A percentile compares a stretch with the other conserved stretches of the same genome.
Conservation (phyloP, 2,113 vertebrate genomes). For the Puffinus mauretanicus region DNA sequence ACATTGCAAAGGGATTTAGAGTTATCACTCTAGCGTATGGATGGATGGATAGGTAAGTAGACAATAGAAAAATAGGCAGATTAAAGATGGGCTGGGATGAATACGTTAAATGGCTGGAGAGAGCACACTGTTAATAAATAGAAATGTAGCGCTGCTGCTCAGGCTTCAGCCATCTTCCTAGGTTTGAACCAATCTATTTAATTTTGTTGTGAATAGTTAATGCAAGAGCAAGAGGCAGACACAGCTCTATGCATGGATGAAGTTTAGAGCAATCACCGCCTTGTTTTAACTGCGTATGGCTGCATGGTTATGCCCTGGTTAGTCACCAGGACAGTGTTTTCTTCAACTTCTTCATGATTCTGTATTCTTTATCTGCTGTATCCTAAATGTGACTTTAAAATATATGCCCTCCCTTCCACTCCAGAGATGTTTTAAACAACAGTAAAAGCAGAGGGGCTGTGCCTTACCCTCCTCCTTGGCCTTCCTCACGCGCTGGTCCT, state of each 20-base stretch:
- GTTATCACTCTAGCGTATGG: accelerated
- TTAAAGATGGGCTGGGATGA: background rate
- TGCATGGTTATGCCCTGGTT: background rate
- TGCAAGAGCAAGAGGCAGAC: accelerated
- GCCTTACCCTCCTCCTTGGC: background rate
- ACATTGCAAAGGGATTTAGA: background rate
- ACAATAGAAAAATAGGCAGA: background rate
- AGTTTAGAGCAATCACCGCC: accelerated
- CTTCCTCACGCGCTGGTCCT: accelerated
- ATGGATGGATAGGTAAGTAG: background rate
- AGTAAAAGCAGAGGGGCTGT: background rate
- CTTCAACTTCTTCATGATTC: background rate
- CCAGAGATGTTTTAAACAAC: too few species aligned
- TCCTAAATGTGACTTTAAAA: too few species aligned
- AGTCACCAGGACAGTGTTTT: background rate
- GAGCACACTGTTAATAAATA: accelerated
- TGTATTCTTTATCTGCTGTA: background rate
- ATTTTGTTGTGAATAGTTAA: too few species aligned
- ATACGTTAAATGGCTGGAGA: accelerated
- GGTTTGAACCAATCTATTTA: background rate
- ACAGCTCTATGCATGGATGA: accelerated
- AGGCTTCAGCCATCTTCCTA: background rate
- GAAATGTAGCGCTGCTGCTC: accelerated
- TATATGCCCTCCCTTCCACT: accelerated
- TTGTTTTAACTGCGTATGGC: background rate